Conservation (phyloP, 2,888 invertebrate genomes). For the Heliconius erato region DNA sequence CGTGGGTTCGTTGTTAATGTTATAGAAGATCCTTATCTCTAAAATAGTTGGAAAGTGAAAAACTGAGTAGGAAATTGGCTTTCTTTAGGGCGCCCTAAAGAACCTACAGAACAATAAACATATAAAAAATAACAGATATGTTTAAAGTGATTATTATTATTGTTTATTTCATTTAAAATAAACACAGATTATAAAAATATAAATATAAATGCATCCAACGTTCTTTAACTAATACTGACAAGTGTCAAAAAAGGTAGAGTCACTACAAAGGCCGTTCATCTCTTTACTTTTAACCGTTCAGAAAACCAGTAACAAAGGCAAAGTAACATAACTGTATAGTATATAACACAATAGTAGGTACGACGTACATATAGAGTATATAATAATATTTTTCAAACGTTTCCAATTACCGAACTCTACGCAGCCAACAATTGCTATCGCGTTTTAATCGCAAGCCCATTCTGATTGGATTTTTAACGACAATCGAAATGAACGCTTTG, state of each 20-base stretch:
- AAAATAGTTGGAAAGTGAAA: no score
- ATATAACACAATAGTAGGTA: constrained; percentile 4
- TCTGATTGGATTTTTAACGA: constrained; percentile 54
- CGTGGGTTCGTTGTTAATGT: no score
- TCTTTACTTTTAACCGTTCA: neutral
- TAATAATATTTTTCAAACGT: constrained; percentile 39
- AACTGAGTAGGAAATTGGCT: no score
- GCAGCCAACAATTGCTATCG: constrained; percentile 40
- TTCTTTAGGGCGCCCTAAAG: no score
- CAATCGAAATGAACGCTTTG: constrained; percentile 45
- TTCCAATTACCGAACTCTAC: constrained; percentile 37
- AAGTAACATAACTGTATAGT: neutral
- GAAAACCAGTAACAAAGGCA: neutral
- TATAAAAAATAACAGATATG: no score
- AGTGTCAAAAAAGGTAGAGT: neutral
- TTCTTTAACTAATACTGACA: neutral
- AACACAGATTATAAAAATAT: no score
- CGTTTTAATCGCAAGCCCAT: constrained; percentile 44
- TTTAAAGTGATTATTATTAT: no score
- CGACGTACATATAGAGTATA: neutral
- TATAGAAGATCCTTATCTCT: no score
- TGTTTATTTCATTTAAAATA: no score
- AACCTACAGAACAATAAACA: no score
- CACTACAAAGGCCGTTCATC: neutral
- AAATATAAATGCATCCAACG: no score